Evolutionary conservation across 2,797 vertebrate species (phyloP).

Genomic region (Chelidonichthys spinosus): DNA sequence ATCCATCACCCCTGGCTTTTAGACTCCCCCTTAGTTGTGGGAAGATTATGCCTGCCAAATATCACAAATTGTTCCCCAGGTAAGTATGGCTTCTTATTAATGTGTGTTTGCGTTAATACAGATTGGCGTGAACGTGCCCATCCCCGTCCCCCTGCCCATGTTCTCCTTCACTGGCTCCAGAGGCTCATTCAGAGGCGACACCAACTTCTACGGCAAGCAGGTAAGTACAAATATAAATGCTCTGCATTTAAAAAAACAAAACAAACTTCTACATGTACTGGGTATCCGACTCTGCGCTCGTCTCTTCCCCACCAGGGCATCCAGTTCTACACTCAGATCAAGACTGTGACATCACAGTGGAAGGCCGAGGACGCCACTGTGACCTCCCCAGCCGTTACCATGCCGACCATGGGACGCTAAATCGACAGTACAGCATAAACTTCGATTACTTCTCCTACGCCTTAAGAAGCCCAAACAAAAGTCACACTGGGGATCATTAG

Average conservation of each 20-base stretch:
- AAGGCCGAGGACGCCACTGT: slow-evolving; percentile 93
- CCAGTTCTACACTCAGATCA: slow-evolving; percentile 95
- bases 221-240: slow-evolving; percentile 75
- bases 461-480: slow-evolving; percentile 47
- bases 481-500: slow-evolving; percentile 4
- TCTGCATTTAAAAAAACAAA: background rate
- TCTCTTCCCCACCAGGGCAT: slow-evolving; percentile 85
- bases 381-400: slow-evolving; percentile 90
- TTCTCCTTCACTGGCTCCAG: slow-evolving; percentile 98
- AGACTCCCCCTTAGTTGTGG: background rate
- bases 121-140: slow-evolving; percentile 97
- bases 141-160: slow-evolving; percentile 98
- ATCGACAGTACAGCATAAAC: slow-evolving; percentile 3
- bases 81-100: background rate
- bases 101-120: slow-evolving; percentile 59
- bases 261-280: accelerated
- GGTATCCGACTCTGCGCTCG: background rate
- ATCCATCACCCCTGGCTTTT: background rate
- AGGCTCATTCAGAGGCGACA: slow-evolving; percentile 96
- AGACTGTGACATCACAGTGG: slow-evolving; percentile 96
- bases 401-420: slow-evolving; percentile 95
- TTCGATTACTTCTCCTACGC: slow-evolving; percentile 57
- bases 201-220: slow-evolving; percentile 99
- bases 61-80: background rate
- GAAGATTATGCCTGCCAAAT: background rate